Conservation (phyloP, 1,140 invertebrate genomes). For the Drosophila lacteicornis region DNA sequence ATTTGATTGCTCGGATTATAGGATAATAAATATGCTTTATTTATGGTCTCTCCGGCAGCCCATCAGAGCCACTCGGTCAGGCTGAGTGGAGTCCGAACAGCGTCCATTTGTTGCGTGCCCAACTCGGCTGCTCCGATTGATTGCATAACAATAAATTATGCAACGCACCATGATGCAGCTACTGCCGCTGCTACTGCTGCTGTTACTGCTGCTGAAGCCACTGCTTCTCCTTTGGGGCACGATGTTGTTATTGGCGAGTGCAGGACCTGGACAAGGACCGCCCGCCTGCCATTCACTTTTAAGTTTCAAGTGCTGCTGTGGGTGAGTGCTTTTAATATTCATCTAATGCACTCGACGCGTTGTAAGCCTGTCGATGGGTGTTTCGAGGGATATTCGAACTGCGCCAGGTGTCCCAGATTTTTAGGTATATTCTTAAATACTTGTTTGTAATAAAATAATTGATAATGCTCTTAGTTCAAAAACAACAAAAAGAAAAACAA, state of each 20-base stretch:
- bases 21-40: constrained; percentile 41
- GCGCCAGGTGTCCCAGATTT: too few species aligned
- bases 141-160: constrained; percentile 69
- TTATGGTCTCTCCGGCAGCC: constrained; percentile 30
- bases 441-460: not conserved
- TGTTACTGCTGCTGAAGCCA: constrained; percentile 5
- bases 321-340: constrained; percentile 77
- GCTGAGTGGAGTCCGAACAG: constrained; percentile 19
- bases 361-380: constrained; percentile 8
- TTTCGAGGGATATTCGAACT: not conserved
- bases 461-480: too few species aligned
- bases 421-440: not conserved
- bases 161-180: constrained; percentile 47
- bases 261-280: constrained; percentile 39
- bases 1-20: constrained; percentile 41
- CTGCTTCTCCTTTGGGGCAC: not conserved
- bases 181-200: not conserved
- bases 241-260: constrained; percentile 31
- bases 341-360: constrained; percentile 75
- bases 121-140: constrained; percentile 38
- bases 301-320: constrained; percentile 48
- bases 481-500: too few species aligned
- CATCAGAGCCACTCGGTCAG: constrained; percentile 28
- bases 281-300: constrained; percentile 29
- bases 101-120: constrained; percentile 45